Evolutionary conservation across 2,888 invertebrate genomes (phyloP).

Genomic region (Noctua janthe): DNA sequence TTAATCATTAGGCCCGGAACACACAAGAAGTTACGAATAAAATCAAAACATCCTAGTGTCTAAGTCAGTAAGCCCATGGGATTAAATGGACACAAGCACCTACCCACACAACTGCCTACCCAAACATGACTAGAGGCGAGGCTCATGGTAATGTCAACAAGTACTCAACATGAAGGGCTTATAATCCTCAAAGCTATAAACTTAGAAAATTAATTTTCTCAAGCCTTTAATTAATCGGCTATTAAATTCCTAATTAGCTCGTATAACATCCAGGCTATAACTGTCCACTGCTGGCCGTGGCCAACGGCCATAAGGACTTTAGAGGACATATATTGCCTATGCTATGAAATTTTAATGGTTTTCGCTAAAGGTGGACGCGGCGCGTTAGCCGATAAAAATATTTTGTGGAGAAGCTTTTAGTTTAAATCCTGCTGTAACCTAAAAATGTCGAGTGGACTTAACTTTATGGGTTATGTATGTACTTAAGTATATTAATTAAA

Average conservation of each 20-base stretch:
- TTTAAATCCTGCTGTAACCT: constrained; percentile 26
- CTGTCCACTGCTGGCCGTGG: constrained; percentile 14
- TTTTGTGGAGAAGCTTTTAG: constrained; percentile 25
- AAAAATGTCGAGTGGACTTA: neutral
- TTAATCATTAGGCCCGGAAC: too few relatives aligned
- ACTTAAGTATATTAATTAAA: constrained; percentile 16
- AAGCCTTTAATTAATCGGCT: constrained; percentile 25
- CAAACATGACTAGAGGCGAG: neutral
- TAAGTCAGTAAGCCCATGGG: neutral
- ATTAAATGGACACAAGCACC: neutral
- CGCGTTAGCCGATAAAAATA: constrained; percentile 23
- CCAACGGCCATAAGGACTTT: neutral
- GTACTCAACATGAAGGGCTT: neutral
- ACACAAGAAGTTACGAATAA: neutral
- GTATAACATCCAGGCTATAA: constrained; percentile 37
- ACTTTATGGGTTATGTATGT: constrained; percentile 14
- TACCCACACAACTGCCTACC: neutral
- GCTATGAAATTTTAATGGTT: constrained; percentile 39
- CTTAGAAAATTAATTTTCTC: constrained; percentile 26
- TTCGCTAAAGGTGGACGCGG: neutral
- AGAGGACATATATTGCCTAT: neutral
- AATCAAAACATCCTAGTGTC: neutral
- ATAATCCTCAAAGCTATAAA: constrained; percentile 8
- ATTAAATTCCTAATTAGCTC: constrained; percentile 51
- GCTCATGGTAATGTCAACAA: neutral